These are phyloP conservation scores for Strigamia maritima DNA, from an alignment of 2,888 invertebrate genomes.

Conservation along the genomic window DNA sequence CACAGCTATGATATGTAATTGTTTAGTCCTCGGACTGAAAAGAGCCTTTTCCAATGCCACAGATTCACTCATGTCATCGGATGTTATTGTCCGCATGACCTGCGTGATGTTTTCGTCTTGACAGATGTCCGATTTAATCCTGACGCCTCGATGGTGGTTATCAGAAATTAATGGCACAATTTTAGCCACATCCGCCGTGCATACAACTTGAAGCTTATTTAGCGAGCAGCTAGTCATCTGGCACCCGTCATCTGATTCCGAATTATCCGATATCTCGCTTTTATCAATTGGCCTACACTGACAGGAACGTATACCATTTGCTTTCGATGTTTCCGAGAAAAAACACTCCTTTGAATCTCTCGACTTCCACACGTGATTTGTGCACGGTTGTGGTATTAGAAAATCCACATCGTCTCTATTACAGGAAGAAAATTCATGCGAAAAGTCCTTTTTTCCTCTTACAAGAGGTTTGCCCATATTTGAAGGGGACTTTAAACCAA, in stretches of 20 bases:
- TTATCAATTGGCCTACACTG: slow-evolving; percentile 19
- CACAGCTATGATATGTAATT: slow-evolving; percentile 48
- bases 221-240: not conserved
- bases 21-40: slow-evolving; percentile 71
- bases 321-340: not conserved
- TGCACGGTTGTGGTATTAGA: not conserved
- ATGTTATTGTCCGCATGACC: not conserved
- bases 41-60: slow-evolving; percentile 66
- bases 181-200: slow-evolving; percentile 11
- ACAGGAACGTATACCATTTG: slow-evolving; percentile 16
- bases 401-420: not conserved
- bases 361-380: not conserved
- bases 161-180: slow-evolving; percentile 11
- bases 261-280: slow-evolving; percentile 8
- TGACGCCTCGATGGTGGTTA: not conserved
- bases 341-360: not conserved
- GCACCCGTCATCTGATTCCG: slow-evolving; percentile 19
- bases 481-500: not conserved
- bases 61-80: not conserved
- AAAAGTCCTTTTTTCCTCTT: not conserved
- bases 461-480: not conserved
- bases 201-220: slow-evolving; percentile 1
- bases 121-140: not conserved
- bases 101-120: not conserved
- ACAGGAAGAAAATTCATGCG: slow-evolving; percentile 7